phyloP scores from a whole-genome alignment of 2,888 invertebrate genomes.

The Galerucella nymphaeae region DNA sequence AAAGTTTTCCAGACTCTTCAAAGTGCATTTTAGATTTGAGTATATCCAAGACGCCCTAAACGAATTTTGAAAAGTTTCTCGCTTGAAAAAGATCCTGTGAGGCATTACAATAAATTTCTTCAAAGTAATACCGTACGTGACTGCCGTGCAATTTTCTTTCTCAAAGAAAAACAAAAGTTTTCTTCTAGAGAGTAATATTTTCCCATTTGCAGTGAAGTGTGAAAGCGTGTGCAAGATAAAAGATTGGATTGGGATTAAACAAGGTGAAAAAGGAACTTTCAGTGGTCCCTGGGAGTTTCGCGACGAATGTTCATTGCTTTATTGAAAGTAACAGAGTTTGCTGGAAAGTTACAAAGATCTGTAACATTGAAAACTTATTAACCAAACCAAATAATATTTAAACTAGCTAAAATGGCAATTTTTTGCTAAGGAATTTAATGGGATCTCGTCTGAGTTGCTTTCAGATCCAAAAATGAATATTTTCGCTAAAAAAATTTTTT shows the following conservation, averaged over 20 bases:
- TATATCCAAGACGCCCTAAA: conserved; percentile 30
- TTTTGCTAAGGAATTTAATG: no score
- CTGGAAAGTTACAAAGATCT: conserved; percentile 1
- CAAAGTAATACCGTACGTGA: conserved; percentile 48
- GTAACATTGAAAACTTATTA: background rate
- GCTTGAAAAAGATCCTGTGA: conserved; percentile 21
- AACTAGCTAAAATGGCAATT: no score
- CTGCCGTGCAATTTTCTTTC: conserved; percentile 47
- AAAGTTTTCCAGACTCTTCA: conserved; percentile 28
- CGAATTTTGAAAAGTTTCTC: conserved; percentile 35
- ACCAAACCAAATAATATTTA: no score
- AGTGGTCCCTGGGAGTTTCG: conserved; percentile 54
- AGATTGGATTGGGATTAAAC: conserved; percentile 67
- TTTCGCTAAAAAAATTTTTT: no score
- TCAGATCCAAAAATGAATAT: no score
- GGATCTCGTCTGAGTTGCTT: no score
- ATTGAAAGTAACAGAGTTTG: conserved; percentile 48
- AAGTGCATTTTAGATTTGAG: conserved; percentile 37
- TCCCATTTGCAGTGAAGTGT: conserved; percentile 63
- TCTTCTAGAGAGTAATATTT: conserved; percentile 60
- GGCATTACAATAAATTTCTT: conserved; percentile 38
- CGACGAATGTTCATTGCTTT: conserved; percentile 52
- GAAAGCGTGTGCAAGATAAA: conserved; percentile 65
- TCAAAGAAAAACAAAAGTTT: conserved; percentile 54
- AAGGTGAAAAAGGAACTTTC: conserved; percentile 56